Base-by-base conservation (phyloP, 2,797 vertebrate genomes). In the Paedocypris micromegethes region DNA sequence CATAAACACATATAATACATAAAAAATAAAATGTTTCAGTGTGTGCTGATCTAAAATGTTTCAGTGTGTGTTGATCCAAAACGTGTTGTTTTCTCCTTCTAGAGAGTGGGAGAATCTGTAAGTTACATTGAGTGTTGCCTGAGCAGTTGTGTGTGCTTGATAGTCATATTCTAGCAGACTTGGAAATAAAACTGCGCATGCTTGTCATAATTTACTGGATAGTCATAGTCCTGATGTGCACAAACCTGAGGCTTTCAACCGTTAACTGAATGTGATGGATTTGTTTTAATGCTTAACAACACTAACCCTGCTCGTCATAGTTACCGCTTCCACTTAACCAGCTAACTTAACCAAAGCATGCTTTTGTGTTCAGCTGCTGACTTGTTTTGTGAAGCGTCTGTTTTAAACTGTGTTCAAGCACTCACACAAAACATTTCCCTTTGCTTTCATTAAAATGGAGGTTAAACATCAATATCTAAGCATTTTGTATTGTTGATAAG, bases 81-180 rank as follows among this genome's bases (percentile, higher is more conserved):
- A 42, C 4, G 37, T 66, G 72, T 88, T 77, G 39, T 84, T 88
- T 69, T 70, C n/a, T 80, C 80, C 77, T 75, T 50, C 84, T 50
- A 98, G 95, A 80, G 94, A 98, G 83, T 98, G 95, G 95, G 96
- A 88, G 87, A 91, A 83, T 78, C 92, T 98, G 95, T 98, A 94
- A 98, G 95, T 98, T 42, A 54, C 49, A 75, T 85, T 79, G 56
- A 8, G 58, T 66, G 64, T 78, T 55, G n/a, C 64, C 45, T 9
- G 47, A 7, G 55, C 1, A 37, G 37, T 72, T n/a, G n/a, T 69
- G 23, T 72, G 48, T 72, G 44, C 72, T 66, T 64, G 58, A 39
- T 49, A 68, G 56, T 58, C 37, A 56, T 50, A 43, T 37, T 55
- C 75, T 63, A 63, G 39, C 41, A 37, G 64, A 67, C 51, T 37